These are phyloP conservation scores for Parauchenoglanis punctatus DNA, from an alignment of 2,797 vertebrate species.

Conservation along the genomic window DNA sequence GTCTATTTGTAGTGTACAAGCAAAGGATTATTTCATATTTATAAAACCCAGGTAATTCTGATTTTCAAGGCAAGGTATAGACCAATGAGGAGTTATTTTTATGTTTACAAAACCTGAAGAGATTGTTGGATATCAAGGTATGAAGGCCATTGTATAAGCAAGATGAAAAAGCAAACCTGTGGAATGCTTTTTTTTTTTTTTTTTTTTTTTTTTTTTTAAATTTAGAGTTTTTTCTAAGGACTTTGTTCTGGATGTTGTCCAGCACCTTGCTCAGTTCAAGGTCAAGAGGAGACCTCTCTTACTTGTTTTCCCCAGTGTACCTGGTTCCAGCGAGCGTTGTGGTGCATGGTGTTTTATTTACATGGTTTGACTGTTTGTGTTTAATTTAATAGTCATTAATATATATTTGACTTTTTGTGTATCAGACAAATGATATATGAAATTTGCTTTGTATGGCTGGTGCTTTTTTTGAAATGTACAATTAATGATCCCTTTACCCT, in stretches of 20 bases:
- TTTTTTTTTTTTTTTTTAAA: background rate
- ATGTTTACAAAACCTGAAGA: conserved; percentile 47
- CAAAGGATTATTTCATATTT: conserved; percentile 23
- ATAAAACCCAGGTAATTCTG: background rate
- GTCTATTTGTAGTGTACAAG: conserved; percentile 30
- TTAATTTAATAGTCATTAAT: conserved; percentile 87
- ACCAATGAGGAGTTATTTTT: conserved; percentile 31
- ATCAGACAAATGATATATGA: conserved; percentile 75
- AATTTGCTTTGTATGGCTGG: conserved; percentile 79
- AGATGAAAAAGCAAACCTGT: conserved; percentile 43
- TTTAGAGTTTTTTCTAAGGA: conserved; percentile 31
- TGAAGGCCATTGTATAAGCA: conserved; percentile 19
- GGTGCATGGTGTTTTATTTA: conserved; percentile 74
- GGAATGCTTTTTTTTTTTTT: conserved; percentile 20
- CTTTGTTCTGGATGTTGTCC: conserved; percentile 31
- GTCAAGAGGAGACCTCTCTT: conserved; percentile 51
- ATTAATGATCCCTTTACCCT: conserved; percentile 78
- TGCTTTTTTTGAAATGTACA: conserved; percentile 81
- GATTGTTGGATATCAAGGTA: conserved; percentile 23
- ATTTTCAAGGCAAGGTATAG: background rate
- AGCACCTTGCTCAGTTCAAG: conserved; percentile 15
- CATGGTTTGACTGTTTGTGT: conserved; percentile 76
- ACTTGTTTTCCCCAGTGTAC: conserved; percentile 54
- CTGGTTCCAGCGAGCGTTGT: conserved; percentile 72
- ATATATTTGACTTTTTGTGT: conserved; percentile 84